Base-by-base conservation (phyloP, 2,797 vertebrate species). In the Sebastes itinus region DNA sequence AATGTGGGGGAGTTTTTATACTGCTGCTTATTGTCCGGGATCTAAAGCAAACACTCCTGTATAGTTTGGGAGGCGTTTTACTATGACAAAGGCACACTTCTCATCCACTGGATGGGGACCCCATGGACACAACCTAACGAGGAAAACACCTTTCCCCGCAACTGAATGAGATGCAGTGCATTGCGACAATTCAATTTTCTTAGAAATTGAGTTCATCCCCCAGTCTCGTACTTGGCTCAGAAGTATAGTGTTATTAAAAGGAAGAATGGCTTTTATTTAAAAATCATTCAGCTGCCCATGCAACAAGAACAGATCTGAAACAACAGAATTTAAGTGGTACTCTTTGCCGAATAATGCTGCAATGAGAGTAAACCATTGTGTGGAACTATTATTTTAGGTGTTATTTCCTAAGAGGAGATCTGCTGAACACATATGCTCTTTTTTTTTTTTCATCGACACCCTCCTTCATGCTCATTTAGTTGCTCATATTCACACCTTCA, bases 1-100 rank as follows among this genome's bases (percentile, higher is more conserved):
- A 95, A 93, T 90, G 91, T 93, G 94, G 91, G 92, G 94, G 94
- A 87, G 95, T 94, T 91, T 94, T 95, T 94, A 89, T 93, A 87
- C 82, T 86, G 89, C 76, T 81, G 73, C 91, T 92, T 90, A 93
- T 88, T 93, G 88, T 92, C 81, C 79, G 54, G 84, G 86, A 88
- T 92, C 86, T 86, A 91, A 91, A 88, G 83, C 75, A 88, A 90
- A 91, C 80, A 80, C 73, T n/a, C n/a, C 28, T 42, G 66, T 46
- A 66, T 67, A 74, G 71, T 86, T 90, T 61, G 72, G 80, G 77
- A 84, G 70, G 77, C 25, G 14, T 67, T 54, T 54, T 75, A 66
- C 59, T 75, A 72, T 55, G 72, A 71, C 73, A 77, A 54, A 55
- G 52, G 46, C 25, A 67, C 80, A 86, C 78, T 69, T 58, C 33